phyloP scores from a whole-genome alignment of 1,140 invertebrate genomes.

The Trypoxylus dichotomus region DNA sequence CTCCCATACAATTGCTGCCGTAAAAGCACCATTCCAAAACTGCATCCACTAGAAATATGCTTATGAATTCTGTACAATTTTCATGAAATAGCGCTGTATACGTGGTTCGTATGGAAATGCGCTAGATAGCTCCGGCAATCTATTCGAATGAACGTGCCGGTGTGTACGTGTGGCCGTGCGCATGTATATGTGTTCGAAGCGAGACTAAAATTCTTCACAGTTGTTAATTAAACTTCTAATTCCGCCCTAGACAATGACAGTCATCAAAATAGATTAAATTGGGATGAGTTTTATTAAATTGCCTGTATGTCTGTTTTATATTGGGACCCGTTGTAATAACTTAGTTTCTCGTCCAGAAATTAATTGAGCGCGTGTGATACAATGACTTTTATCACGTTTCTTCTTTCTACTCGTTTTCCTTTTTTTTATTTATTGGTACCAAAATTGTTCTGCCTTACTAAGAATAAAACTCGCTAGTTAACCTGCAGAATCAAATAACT shows the following conservation, averaged over 20 bases:
- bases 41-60: neutral
- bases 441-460: neutral
- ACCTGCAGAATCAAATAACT: too few relatives aligned
- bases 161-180: slow-evolving; percentile 27
- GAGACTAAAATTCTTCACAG: slow-evolving; percentile 44
- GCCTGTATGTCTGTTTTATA: slow-evolving; percentile 48
- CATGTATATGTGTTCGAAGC: slow-evolving; percentile 29
- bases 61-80: neutral
- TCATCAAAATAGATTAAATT: slow-evolving; percentile 54
- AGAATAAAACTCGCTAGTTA: too few relatives aligned
- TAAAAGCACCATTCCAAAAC: too few relatives aligned
- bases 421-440: slow-evolving; percentile 12
- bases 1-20: too few relatives aligned
- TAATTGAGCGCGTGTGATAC: slow-evolving; percentile 25
- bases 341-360: slow-evolving; percentile 26
- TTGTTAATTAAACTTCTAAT: slow-evolving; percentile 54
- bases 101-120: slow-evolving; percentile 27
- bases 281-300: slow-evolving; percentile 53
- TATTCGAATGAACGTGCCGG: slow-evolving; percentile 11
- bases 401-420: neutral
- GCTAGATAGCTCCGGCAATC: neutral
- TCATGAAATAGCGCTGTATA: neutral
- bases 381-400: slow-evolving; percentile 1
- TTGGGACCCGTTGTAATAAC: slow-evolving; percentile 34
- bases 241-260: slow-evolving; percentile 51